Conservation (phyloP, 1,140 invertebrate species). For the Drosophila leontia region DNA sequence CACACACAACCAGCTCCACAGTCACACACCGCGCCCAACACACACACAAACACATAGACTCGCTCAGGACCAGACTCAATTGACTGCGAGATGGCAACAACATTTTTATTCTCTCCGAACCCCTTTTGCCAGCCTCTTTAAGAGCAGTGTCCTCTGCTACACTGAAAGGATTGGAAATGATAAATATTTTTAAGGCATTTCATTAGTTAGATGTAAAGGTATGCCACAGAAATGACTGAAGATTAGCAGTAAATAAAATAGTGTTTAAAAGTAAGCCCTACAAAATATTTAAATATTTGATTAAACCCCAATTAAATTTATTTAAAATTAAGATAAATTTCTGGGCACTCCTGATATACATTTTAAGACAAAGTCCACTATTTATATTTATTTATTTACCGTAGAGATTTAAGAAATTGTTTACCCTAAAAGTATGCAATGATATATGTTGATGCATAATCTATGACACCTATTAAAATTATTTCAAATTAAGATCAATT, state of each 20-base stretch:
- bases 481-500: neutral
- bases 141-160: neutral
- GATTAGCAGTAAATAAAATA: neutral
- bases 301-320: too few relatives aligned
- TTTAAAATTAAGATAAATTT: too few relatives aligned
- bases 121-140: conserved; percentile 6
- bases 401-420: too few relatives aligned
- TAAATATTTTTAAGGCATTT: neutral
- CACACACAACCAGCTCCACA: conserved; percentile 2
- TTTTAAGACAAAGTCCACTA: too few relatives aligned
- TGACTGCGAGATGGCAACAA: conserved; percentile 52
- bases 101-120: conserved; percentile 42
- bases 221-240: neutral
- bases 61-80: conserved; percentile 43
- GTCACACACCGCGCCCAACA: neutral
- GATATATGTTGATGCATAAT: neutral
- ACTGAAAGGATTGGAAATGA: neutral
- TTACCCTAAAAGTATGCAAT: too few relatives aligned
- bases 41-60: neutral
- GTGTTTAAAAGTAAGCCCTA: neutral
- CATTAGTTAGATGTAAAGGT: neutral
- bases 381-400: too few relatives aligned
- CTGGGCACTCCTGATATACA: too few relatives aligned
- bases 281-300: neutral
- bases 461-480: neutral